Percentiles rank a stretch among this genome's conserved stretches.
These are phyloP conservation scores for Rhyzopertha dominica DNA, from an alignment of 1,140 invertebrate genomes.

Conservation along the genomic window DNA sequence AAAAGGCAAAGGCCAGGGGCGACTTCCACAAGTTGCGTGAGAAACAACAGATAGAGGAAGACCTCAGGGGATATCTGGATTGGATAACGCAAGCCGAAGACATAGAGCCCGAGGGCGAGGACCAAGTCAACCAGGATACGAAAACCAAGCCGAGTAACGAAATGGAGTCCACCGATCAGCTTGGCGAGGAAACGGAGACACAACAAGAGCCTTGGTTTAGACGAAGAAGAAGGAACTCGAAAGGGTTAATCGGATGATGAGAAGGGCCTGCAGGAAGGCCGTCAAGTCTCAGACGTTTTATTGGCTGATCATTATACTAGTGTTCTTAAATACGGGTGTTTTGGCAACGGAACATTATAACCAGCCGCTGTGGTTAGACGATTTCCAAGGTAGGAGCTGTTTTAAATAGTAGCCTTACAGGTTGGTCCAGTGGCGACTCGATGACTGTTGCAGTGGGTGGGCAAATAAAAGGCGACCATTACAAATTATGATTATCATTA, in stretches of 20 bases:
- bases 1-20: conserved; percentile 96
- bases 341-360: conserved; percentile 96
- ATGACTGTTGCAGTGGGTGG: too few relatives aligned
- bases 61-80: conserved; percentile 94
- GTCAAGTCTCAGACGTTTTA: conserved; percentile 99
- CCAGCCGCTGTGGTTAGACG: conserved; percentile 90
- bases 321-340: conserved; percentile 91
- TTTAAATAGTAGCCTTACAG: too few relatives aligned
- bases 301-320: conserved; percentile 95
- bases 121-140: conserved; percentile 59
- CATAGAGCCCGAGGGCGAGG: conserved; percentile 91
- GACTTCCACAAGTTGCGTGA: conserved; percentile 98
- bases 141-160: conserved; percentile 71
- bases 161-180: conserved; percentile 78
- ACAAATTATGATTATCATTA: too few relatives aligned
- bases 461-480: too few relatives aligned
- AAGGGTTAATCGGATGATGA: conserved; percentile 84
- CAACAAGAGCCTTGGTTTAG: conserved; percentile 74
- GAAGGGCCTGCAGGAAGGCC: conserved; percentile 83
- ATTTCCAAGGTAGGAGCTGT: conserved; percentile 96
- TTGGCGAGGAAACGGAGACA: conserved; percentile 75
- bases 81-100: conserved; percentile 99
- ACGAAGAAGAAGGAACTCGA: conserved; percentile 80
- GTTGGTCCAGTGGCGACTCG: too few relatives aligned
- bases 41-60: conserved; percentile 98